Evolutionary conservation across 2,113 vertebrate genomes (phyloP).

Genomic region (Marcusenius ussheri): DNA sequence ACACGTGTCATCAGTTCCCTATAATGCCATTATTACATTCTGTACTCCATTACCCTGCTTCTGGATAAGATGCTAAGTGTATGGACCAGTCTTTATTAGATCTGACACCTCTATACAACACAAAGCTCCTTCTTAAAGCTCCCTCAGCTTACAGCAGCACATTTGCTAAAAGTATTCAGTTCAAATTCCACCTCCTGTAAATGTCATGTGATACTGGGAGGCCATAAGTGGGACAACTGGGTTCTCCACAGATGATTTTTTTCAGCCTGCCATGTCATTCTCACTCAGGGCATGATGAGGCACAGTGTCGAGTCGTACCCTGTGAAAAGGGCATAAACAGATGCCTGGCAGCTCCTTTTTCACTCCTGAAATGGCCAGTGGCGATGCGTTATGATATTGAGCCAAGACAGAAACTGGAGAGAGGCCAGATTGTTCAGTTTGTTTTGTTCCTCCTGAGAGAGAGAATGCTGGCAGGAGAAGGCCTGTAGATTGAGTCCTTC

Average conservation of each 20-base stretch:
- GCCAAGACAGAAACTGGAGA: slow-evolving; percentile 2
- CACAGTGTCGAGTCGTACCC: not conserved
- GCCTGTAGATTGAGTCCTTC: not conserved
- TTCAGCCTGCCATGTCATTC: not conserved
- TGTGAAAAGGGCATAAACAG: not conserved
- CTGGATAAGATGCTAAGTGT: not conserved
- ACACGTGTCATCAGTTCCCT: not conserved
- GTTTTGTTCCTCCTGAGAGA: not conserved
- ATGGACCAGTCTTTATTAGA: not conserved
- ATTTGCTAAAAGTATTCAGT: not conserved
- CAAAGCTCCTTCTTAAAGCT: not conserved
- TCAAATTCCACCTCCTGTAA: not conserved
- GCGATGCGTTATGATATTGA: not conserved
- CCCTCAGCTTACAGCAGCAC: not conserved
- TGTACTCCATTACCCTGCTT: not conserved
- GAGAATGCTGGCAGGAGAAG: not conserved
- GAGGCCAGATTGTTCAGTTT: not conserved
- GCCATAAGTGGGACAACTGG: not conserved
- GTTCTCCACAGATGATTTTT: not conserved
- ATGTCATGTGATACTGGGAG: not conserved
- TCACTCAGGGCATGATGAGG: not conserved
- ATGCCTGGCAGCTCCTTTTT: not conserved
- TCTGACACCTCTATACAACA: not conserved
- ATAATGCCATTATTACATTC: not conserved
- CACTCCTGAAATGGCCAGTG: not conserved